Conservation (phyloP, 2,113 vertebrate species). For the Meriones unguiculatus region DNA sequence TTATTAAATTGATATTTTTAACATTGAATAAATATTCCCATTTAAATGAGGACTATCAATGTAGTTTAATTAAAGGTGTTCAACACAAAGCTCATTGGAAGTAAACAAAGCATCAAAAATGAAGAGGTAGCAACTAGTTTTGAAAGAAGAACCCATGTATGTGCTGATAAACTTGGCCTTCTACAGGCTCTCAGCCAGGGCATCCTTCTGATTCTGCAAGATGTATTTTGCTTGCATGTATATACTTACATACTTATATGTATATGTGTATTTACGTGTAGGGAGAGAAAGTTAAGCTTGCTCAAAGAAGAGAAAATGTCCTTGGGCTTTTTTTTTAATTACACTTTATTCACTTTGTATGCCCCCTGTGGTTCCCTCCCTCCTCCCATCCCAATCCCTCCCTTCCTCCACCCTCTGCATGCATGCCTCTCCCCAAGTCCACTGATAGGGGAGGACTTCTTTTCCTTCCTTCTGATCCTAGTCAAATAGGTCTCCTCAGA, state of each 20-base stretch:
- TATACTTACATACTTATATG: accelerated
- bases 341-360: too few species aligned
- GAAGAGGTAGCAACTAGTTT: neutral
- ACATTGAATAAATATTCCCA: neutral
- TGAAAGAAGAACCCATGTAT: neutral
- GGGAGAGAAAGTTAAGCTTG: neutral
- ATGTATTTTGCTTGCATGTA: neutral
- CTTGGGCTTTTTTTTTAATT: too few species aligned
- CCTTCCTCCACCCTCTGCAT: too few species aligned
- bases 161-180: neutral
- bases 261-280: neutral
- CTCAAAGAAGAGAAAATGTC: neutral
- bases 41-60: neutral
- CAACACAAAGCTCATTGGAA: neutral
- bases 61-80: neutral
- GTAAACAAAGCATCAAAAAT: neutral
- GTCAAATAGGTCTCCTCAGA: too few species aligned
- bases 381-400: too few species aligned
- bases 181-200: neutral
- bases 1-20: neutral
- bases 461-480: too few species aligned
- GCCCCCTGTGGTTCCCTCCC: too few species aligned
- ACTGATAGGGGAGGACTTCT: too few species aligned
- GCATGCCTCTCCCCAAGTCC: too few species aligned
- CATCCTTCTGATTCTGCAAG: neutral